phyloP scores from a whole-genome alignment of 1,140 invertebrate species.

The Trinorchestia longiramus region DNA sequence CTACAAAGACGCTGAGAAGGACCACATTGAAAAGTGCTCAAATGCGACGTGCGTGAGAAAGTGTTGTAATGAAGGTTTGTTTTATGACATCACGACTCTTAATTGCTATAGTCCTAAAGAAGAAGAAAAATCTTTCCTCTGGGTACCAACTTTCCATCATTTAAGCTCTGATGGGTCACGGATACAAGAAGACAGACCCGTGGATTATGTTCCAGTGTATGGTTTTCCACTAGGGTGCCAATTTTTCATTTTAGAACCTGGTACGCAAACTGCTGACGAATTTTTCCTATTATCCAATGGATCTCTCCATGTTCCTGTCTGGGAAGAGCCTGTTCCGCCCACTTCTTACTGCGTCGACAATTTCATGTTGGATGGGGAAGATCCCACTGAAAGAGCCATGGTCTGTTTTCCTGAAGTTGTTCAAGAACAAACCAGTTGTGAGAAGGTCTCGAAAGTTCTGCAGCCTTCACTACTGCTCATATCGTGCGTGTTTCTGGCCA shows the following conservation, averaged over 20 bases:
- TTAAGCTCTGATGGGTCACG: background rate
- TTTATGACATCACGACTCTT: background rate
- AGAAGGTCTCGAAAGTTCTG: constrained; percentile 7
- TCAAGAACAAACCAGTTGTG: background rate
- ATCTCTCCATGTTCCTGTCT: constrained; percentile 49
- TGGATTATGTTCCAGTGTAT: constrained; percentile 22
- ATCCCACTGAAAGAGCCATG: constrained; percentile 49
- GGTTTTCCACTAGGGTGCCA: constrained; percentile 51
- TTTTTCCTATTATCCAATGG: constrained; percentile 60
- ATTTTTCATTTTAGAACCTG: constrained; percentile 55
- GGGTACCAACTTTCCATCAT: constrained; percentile 58
- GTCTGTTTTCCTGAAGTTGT: constrained; percentile 59
- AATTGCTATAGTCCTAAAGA: background rate
- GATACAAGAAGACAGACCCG: background rate
- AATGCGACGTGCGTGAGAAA: constrained; percentile 62
- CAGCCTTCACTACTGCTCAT: constrained; percentile 58
- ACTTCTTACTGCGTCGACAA: constrained; percentile 62
- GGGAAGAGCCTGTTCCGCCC: constrained; percentile 42
- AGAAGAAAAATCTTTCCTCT: constrained; percentile 14
- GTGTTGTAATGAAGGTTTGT: constrained; percentile 56
- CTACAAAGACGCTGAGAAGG: constrained; percentile 43
- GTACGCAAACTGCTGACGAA: constrained; percentile 20
- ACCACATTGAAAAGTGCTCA: constrained; percentile 52
- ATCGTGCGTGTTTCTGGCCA: constrained; percentile 63
- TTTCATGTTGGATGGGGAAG: background rate